Base-by-base conservation (phyloP, 2,888 invertebrate genomes). In the Protodeltote pygarga region DNA sequence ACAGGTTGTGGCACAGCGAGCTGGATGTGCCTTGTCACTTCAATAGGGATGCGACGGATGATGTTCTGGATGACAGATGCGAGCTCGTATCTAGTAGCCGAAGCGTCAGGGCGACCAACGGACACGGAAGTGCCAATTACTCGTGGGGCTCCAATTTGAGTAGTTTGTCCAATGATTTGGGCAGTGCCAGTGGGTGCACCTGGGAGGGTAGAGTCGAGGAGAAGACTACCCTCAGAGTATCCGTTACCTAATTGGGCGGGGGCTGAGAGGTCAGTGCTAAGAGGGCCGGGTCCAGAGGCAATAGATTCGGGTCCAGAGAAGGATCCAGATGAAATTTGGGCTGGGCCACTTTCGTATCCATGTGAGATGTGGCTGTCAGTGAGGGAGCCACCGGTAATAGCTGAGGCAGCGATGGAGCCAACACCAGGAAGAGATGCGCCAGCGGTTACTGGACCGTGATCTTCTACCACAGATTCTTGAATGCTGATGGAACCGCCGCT, bases 21-120 rank as follows among this genome's bases (percentile, higher is more conserved):
- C 51, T 90, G 74, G 1, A 92, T 57, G 66, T 92, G 92, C 9
- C 87, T 85, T 19, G 81, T 83, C n/a, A 92, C 86, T 54, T 91
- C 92, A n/a, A 91, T 64, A 1, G 92, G 92, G 5, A 92, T 58
- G 20, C 90, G 89, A 20, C 91, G 86, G 38, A 92, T 47, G 1
- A 92, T 79, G 54, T 92, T 88, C 71, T 92, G 92, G 0, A 91
- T 80, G 3, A 92, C 92, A 1, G 89, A 87, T 41, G 89, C 85
- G 8, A 92, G 81, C 52, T 92, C 91, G 72, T 88, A 91, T 62
- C 85, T 83, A 2, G 87, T 72, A 3, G 81, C 73, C 8, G 68
- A 47, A 1, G 69, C 60, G 4, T 74, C 54, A 2, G 85, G 83
- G 1, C 69, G 83, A 31, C 83, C 87, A 0, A 86, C 83, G 6